Base-by-base conservation (phyloP, 2,888 invertebrate genomes). In the Erebia epiphron region DNA sequence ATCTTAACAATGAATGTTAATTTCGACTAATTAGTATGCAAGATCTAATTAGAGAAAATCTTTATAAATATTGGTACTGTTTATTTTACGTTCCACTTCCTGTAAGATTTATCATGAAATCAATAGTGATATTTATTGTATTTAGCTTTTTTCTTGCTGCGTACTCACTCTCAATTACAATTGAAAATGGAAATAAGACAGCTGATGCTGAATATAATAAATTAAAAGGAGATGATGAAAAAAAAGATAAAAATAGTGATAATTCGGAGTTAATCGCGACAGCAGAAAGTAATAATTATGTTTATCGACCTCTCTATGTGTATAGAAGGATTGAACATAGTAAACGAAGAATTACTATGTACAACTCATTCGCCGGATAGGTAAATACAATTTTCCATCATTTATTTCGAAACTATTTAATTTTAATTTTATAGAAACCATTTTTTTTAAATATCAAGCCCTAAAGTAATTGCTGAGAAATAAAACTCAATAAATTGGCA, bases 361-460 rank as follows among this genome's bases (percentile, higher is more conserved):
- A 79, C 65, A 92, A 92, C 75, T 80, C 92, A 11, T 92, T 92
- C 77, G 89, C 87, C 74, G 92, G 92, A 77, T 92, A 89, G 66
- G 50, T 62, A 71, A 43, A 3, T 52, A 60, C 41, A 50, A 50
- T 56, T 54, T 54, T 54, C 14, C 18, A 63, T 3, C 8, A 49
- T 49, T 50, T 16, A 54, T 58, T 58, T 52, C 10, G 2, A 52
- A 52, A 16, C n/a, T n/a, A n/a, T n/a, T n/a, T n/a, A n/a, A n/a
- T n/a, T n/a, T n/a, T n/a, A n/a, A n/a, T n/a, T n/a, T n/a, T n/a
- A n/a, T n/a, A n/a, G 18, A 2, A 10, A 18, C 11, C 54, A 9
- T 9, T 18, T 16, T 16, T 52, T 50, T 50, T 14, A 3, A 3
- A 26, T 50, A 14, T n/a, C n/a, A 7, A n/a, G 7, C 50, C 13